Base-by-base conservation (phyloP, 2,888 invertebrate species). In the Cephus nigrinus region DNA sequence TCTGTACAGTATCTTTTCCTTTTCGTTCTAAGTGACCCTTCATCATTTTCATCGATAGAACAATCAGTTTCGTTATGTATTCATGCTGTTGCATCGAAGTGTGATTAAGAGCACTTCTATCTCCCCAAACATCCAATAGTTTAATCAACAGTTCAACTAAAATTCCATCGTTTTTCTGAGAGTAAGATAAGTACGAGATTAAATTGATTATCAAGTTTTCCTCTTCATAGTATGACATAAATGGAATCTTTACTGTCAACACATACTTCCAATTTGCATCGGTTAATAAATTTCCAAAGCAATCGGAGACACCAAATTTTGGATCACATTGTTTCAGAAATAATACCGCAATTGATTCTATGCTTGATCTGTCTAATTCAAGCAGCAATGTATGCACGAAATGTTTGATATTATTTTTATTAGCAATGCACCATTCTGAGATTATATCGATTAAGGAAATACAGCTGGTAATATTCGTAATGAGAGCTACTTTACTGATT, bases 81-180 rank as follows among this genome's bases (percentile, higher is more conserved):
- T 95, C 91, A 85, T 96, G 96, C 82, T 96, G 96, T 68, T 94
- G 93, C 12, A 94, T 90, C 78, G 95, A 94, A 0, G 94, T 93
- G 30, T 95, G 94, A 75, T 93, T 93, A 12, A 94, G 89, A 0
- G 94, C 92, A 75, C 93, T 93, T 33, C 94, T 94, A 84, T 95
- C 95, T 0, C 95, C 92, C 97, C 97, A 97, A 23, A 95, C 92
- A 0, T 92, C 92, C 3, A 95, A 85, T 55, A 96, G 86, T 82
- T 94, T 93, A 0, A 93, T 80, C 2, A 94, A 88, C 55, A 96
- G 87, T 33, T 92, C 91, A 9, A 89, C 84, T 32, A 94, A 85
- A 76, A 90, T 80, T 31, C 86, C 80, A 71, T 90, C 85, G 1
- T 82, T 90, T 0, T 88, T 86, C 9, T 90, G 88, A 12, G 87